Base-by-base conservation (phyloP, 1,140 invertebrate genomes). In the Lucilia cuprina region DNA sequence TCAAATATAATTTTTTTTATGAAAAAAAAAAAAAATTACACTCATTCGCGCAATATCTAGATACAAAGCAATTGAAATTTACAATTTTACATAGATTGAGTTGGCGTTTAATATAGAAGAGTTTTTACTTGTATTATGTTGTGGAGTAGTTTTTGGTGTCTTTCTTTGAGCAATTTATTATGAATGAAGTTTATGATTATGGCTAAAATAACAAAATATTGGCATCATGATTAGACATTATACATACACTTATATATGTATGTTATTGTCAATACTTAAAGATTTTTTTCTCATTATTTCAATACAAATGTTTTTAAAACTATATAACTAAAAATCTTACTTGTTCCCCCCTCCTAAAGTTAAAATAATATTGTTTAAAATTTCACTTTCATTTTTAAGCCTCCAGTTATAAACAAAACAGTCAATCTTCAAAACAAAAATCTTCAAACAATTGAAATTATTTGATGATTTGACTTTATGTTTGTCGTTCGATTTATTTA, bases 131-230 rank as follows among this genome's bases (percentile, higher is more conserved):
- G 13, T 17, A 21, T 70, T 70, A 7, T 25, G 50, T 14, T 2
- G 13, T 60, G 7, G 41, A 41, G 41, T 41, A 41, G 41, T 60
- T 30, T 30, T 30, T 60, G 50, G 14, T 60, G 55, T n/a, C 14
- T 60, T 25, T 25, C 21, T 25, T 70, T 5, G 25, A 25, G n/a
- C 21, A 12, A 70, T 70, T 70, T 70, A 70, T 21, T 70, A 70
- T 70, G 65, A 70, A 19, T 70, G 21, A 70, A 70, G 65, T 70
- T 70, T 70, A 70, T 21, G 65, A 70, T 70, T 70, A 70, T 70
- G 21, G 19, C 65, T 5, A 70, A 70, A 70, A 70, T 10, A 60
- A 60, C n/a, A 60, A n/a, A 60, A 25, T 70, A 70, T 21, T 70
- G 65, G 65, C 65, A 70, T 70, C 65, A 70, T 70, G 65, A 70